Evolutionary conservation across 1,140 invertebrate species (phyloP), one percentile per base, ranked within the genome.

Genomic region (Tetragnatha versicolor): DNA sequence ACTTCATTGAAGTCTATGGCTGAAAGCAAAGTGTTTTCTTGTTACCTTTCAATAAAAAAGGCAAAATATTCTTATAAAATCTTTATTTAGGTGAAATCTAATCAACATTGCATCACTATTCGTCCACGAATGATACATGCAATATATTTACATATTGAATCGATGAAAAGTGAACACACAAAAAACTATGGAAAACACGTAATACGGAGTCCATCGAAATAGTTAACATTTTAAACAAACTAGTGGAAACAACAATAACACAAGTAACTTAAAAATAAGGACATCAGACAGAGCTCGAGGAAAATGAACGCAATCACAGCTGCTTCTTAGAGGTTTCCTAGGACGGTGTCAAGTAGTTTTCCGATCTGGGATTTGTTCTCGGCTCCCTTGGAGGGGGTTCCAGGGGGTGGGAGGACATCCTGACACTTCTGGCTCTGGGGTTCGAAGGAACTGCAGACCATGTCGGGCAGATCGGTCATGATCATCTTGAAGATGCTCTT

Each of bases 381-480:
- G 2, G 22, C 51, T 20, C 77, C 81, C 42, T 81, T 82, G 5
- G 80, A 51, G 47, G 55, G 33, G 4, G 81, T 81, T 3, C 81
- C 81, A 17, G 25, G 12, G 0, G 80, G 60, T 29, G 80, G 80
- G 1, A 82, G 42, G 10, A 81, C 10, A 6, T 27, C 35, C 17
- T 39, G 69, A 29, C 81, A 82, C 22, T 63, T 39, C 10, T 65
- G 27, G 20, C 45, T 51, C 10, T 66, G n/a, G 1, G 80, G 61
- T 9, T 81, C 73, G 49, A 53, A 82, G 22, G 49, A 47, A 35
- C 80, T 63, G 66, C 83, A 83, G 17, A 83, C 31, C 9, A 81
- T 82, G 10, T 82, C 82, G 1, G 83, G 83, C 0, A 83, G 42
- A 33, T 81, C 58, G 7, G 82, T 81, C 3, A 75, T 45, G 27